phyloP scores from a whole-genome alignment of 2,113 vertebrate species.

The Tachuris rubrigastra region DNA sequence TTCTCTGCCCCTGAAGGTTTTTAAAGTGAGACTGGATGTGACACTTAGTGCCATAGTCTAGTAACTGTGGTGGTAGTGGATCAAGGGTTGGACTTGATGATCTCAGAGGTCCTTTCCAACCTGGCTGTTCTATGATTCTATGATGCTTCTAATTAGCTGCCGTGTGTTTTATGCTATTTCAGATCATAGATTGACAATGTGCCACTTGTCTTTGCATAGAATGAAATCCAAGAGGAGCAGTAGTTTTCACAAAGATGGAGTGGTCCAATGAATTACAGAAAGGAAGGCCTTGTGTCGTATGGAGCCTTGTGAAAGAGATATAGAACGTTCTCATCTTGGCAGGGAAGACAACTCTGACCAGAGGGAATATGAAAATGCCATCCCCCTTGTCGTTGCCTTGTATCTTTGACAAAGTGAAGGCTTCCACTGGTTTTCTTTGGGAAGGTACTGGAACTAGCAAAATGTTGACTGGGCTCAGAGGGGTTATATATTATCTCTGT shows the following conservation, averaged over 20 bases:
- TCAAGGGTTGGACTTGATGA: no score
- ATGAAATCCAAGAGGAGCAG: not conserved
- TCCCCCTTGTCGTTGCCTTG: fast-evolving
- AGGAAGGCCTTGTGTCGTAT: not conserved
- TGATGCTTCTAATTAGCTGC: not conserved
- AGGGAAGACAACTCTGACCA: fast-evolving
- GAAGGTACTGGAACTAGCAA: not conserved
- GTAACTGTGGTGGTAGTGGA: no score
- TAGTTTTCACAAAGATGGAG: not conserved
- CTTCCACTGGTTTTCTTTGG: not conserved
- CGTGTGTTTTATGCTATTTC: not conserved
- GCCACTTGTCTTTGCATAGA: not conserved
- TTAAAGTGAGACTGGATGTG: no score
- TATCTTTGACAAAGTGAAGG: not conserved
- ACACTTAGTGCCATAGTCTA: no score
- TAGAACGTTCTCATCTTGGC: not conserved
- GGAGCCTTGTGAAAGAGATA: not conserved
- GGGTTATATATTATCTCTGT: not conserved
- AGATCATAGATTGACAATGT: not conserved
- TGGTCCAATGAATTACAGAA: not conserved
- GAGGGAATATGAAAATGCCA: not conserved
- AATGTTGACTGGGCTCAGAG: not conserved
- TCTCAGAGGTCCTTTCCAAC: no score
- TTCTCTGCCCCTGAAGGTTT: no score
- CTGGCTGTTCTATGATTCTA: no score